Conservation (phyloP, 2,797 vertebrate genomes). For the Poeciliopsis presidionis region DNA sequence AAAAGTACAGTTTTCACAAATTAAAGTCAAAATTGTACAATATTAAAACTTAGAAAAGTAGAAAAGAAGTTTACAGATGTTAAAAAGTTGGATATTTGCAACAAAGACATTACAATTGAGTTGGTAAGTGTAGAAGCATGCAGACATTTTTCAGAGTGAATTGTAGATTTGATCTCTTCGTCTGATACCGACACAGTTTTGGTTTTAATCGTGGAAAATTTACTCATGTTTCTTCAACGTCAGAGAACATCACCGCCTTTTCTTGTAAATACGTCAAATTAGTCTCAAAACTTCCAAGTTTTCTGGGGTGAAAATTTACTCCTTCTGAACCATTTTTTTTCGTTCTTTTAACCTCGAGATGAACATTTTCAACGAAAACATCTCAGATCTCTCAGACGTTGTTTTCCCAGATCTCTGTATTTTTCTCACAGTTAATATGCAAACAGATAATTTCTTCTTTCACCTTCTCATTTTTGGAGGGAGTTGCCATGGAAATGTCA, state of each 20-base stretch:
- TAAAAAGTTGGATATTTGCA: neutral
- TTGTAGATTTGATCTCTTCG: neutral
- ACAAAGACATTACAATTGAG: too few species aligned
- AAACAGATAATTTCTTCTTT: neutral
- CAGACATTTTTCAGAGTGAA: neutral
- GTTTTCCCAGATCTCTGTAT: neutral
- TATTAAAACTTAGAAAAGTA: neutral
- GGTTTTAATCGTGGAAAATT: neutral
- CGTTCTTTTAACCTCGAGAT: neutral
- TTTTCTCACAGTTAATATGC: neutral
- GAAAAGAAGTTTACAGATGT: neutral
- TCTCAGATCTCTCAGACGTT: neutral
- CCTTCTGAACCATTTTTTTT: neutral
- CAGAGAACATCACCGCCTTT: neutral
- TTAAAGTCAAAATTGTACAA: neutral
- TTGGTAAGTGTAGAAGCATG: neutral
- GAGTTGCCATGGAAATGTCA: slow-evolving; percentile 28
- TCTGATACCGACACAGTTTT: too few species aligned
- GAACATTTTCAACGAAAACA: neutral
- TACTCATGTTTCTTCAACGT: neutral
- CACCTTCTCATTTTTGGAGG: neutral
- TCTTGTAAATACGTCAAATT: neutral
- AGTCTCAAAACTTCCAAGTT: neutral
- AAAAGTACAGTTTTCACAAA: neutral
- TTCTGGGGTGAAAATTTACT: neutral